Evolutionary conservation across 2,888 invertebrate species (phyloP).

Genomic region (Hydropsyche betteni): DNA sequence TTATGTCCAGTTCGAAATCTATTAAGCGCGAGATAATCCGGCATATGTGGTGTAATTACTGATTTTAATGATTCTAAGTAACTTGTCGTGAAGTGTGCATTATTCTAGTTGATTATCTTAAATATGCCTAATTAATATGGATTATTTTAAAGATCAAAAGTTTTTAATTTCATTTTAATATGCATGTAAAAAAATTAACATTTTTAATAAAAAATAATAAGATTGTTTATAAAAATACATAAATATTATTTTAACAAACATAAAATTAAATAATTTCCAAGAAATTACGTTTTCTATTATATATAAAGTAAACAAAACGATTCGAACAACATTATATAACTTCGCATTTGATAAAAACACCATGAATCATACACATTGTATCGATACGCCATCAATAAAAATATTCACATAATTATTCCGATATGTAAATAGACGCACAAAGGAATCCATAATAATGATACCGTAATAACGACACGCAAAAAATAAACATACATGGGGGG

Average conservation of each 20-base stretch:
- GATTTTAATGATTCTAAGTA: too few relatives aligned
- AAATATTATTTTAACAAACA: neutral
- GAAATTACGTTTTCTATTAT: neutral
- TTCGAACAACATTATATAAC: neutral
- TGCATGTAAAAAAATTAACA: too few relatives aligned
- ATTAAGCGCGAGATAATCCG: too few relatives aligned
- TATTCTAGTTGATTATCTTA: too few relatives aligned
- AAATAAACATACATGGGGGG: too few relatives aligned
- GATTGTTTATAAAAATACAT: neutral
- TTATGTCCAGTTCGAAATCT: too few relatives aligned
- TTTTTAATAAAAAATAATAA: neutral
- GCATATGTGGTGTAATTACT: too few relatives aligned
- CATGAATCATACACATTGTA: neutral
- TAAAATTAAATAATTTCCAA: neutral
- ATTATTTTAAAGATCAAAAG: too few relatives aligned
- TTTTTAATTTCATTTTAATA: too few relatives aligned
- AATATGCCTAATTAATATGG: too few relatives aligned
- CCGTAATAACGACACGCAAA: slow-evolving; percentile 3
- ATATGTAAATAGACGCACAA: slow-evolving; percentile 17
- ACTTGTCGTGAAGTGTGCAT: too few relatives aligned
- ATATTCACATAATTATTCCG: slow-evolving; percentile 7
- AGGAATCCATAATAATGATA: slow-evolving; percentile 17
- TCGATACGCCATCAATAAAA: neutral
- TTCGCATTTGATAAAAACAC: neutral
- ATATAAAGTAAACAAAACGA: neutral